These are phyloP conservation scores for Elysia crispata DNA, from an alignment of 2,888 invertebrate species.

Conservation along the genomic window DNA sequence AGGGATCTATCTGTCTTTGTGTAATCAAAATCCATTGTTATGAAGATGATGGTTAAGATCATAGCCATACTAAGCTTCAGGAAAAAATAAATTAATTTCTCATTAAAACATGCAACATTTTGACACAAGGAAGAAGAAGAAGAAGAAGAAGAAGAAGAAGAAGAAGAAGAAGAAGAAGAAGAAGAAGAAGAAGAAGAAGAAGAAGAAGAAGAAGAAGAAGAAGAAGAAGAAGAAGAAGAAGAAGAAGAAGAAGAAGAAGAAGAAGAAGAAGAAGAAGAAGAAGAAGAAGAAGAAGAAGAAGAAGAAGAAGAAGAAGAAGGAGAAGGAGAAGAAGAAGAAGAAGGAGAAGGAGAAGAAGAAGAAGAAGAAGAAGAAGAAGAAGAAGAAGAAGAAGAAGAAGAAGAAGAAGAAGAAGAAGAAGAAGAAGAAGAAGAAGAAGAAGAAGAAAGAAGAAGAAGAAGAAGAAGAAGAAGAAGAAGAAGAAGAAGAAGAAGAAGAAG, in stretches of 20 bases:
- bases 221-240: conserved; percentile 28
- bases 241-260: conserved; percentile 25
- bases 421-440: neutral
- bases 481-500: neutral
- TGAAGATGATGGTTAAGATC: neutral
- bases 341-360: conserved; percentile 2
- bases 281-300: neutral
- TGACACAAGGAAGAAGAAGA: conserved; percentile 10
- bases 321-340: neutral
- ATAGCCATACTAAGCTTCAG: neutral
- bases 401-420: neutral
- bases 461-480: neutral
- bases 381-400: neutral
- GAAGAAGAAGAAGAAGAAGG: neutral
- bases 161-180: conserved; percentile 27
- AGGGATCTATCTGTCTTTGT: too few species aligned
- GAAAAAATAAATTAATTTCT: neutral
- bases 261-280: conserved; percentile 13
- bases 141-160: conserved; percentile 22
- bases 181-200: conserved; percentile 25
- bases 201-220: conserved; percentile 32
- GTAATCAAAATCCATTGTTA: neutral
- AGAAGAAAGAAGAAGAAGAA: conserved; percentile 5
- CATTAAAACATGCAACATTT: too few species aligned
- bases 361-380: neutral